Evolutionary conservation across 2,888 invertebrate species (phyloP).

Genomic region (Gortyna flavago): DNA sequence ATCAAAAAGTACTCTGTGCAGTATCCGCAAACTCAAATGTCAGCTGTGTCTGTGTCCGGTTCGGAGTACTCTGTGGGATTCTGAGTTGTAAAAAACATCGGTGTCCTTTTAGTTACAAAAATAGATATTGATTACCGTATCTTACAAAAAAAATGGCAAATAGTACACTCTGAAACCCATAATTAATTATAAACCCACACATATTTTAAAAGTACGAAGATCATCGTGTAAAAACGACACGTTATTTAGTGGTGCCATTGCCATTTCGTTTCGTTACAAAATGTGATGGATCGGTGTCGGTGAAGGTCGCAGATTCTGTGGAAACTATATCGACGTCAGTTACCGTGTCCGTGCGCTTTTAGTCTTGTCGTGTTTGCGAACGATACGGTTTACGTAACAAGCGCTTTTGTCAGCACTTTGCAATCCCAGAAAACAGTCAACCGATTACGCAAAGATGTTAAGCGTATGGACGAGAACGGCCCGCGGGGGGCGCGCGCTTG

Average conservation of each 20-base stretch:
- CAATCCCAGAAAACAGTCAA: conserved; percentile 38
- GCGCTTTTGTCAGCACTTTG: conserved; percentile 62
- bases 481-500: conserved; percentile 91
- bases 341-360: conserved; percentile 52
- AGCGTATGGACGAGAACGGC: conserved; percentile 70
- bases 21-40: conserved; percentile 37
- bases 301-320: conserved; percentile 78
- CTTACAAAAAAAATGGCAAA: conserved; percentile 11
- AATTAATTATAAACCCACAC: background rate
- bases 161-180: background rate
- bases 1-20: no score
- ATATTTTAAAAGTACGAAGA: conserved; percentile 13
- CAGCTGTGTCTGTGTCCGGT: conserved; percentile 21
- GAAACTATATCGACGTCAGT: conserved; percentile 64
- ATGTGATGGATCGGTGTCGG: conserved; percentile 79
- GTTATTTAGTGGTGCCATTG: conserved; percentile 55
- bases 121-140: background rate
- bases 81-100: conserved; percentile 7
- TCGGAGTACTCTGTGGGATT: no score
- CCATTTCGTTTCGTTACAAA: conserved; percentile 86
- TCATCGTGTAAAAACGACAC: conserved; percentile 15
- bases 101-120: no score
- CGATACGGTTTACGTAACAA: conserved; percentile 69
- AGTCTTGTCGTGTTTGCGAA: conserved; percentile 59
- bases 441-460: conserved; percentile 69